These are phyloP conservation scores for Manis pentadactyla DNA, from an alignment of 2,797 vertebrate species.

Conservation along the genomic window DNA sequence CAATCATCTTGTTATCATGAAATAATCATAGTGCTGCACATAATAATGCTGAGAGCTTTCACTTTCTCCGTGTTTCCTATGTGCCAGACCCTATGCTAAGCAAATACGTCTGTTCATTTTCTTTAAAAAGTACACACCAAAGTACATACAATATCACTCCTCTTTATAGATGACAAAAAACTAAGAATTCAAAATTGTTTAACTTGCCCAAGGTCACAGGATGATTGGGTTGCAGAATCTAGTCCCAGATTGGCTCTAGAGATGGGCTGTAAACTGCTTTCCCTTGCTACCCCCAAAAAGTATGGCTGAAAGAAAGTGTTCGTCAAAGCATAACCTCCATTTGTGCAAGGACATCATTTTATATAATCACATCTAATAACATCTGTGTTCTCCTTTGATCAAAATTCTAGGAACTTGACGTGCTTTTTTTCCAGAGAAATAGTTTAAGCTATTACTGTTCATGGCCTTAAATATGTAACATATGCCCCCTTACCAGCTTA, in stretches of 20 bases:
- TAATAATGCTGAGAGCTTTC: accelerated
- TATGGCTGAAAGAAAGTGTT: background rate
- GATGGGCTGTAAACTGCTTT: background rate
- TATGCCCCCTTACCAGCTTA: background rate
- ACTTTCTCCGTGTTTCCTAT: background rate
- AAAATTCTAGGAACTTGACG: background rate
- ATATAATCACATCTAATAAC: background rate
- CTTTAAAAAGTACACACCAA: background rate
- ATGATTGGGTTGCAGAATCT: background rate
- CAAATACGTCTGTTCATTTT: background rate
- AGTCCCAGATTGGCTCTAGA: background rate
- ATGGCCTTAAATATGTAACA: background rate
- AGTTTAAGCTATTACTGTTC: background rate
- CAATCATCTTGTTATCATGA: too few relatives aligned
- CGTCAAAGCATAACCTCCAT: background rate
- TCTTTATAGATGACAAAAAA: background rate
- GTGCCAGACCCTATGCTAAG: background rate
- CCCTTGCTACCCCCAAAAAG: background rate
- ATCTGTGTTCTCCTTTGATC: background rate
- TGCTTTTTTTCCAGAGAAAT: background rate
- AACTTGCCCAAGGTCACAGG: background rate
- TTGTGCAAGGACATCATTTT: background rate
- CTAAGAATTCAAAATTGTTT: background rate
- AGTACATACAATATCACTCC: background rate
- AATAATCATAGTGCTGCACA: accelerated